Evolutionary conservation across 2,113 vertebrate species (phyloP).

Genomic region (crab-eating macaque (Macaca fascicularis)): T2T-MFA8v1.1 NC_088376.1:61351501-61352000

Average conservation of each 20-base stretch:
- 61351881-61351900: neutral
- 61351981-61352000: conserved; percentile 1
- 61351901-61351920: neutral
- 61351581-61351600: neutral
- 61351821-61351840: conserved; percentile 17
- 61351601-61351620: neutral
- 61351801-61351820: conserved; percentile 27
- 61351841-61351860: neutral
- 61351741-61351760: neutral
- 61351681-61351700: conserved; percentile 6
- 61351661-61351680: neutral
- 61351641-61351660: conserved; percentile 17
- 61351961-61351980: conserved; percentile 46
- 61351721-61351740: neutral
- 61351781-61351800: conserved; percentile 34
- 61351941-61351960: conserved; percentile 33
- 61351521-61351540: conserved; percentile 21
- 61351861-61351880: neutral
- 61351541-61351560: neutral
- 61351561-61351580: neutral
- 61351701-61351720: conserved; percentile 23
- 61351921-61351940: conserved; percentile 55
- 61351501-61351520: neutral
- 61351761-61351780: conserved; percentile 27
- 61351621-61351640: neutral